Percentiles rank a stretch among this genome's conserved stretches.
phyloP scores from a whole-genome alignment of 2,888 invertebrate genomes.

The Mythimna albipuncta region DNA sequence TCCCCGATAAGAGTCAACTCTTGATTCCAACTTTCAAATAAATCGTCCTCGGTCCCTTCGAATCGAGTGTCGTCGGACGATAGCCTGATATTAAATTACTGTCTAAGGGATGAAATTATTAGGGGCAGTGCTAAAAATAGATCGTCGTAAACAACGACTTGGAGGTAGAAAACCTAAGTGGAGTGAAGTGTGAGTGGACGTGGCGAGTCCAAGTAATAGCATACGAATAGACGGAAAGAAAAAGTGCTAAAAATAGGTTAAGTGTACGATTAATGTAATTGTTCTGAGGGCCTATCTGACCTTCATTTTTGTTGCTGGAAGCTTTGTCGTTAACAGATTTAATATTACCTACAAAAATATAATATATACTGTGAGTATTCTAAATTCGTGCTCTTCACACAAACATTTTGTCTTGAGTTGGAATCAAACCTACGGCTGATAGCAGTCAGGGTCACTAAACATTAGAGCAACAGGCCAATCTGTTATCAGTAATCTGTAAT shows the following conservation, averaged over 20 bases:
- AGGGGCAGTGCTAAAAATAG: not conserved
- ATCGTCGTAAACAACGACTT: not conserved
- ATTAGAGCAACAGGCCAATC: too few species aligned
- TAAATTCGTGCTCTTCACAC: too few species aligned
- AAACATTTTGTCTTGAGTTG: too few species aligned
- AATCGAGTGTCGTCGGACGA: constrained; percentile 25
- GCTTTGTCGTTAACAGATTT: not conserved
- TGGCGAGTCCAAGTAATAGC: not conserved
- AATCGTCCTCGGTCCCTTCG: constrained; percentile 60
- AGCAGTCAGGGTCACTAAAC: too few species aligned
- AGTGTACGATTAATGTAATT: not conserved
- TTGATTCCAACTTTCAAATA: constrained; percentile 60
- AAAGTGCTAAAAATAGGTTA: not conserved
- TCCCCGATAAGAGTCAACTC: constrained; percentile 61
- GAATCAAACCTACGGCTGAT: too few species aligned
- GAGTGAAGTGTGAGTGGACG: not conserved
- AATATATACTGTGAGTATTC: too few species aligned
- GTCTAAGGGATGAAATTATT: not conserved
- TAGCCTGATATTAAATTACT: constrained; percentile 40
- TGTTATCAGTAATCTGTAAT: too few species aligned
- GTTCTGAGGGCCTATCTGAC: not conserved
- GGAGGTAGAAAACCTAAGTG: not conserved
- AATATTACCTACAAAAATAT: not conserved
- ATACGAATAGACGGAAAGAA: not conserved
- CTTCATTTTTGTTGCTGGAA: not conserved